These are phyloP conservation scores for Drosophila peninsularis DNA, from an alignment of 2,888 invertebrate species.

Conservation along the genomic window DNA sequence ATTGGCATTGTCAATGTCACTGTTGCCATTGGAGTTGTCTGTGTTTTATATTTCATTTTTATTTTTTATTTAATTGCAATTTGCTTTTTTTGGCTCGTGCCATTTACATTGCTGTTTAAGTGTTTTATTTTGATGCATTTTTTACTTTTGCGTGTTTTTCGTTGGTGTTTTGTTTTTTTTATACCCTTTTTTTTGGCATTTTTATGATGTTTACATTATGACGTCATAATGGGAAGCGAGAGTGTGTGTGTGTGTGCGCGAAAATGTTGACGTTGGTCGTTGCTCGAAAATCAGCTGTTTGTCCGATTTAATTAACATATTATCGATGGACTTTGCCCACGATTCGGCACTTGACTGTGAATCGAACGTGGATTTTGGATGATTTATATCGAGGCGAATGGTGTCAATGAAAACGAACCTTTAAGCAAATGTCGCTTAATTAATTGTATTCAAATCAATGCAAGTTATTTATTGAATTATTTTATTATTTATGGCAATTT, in stretches of 20 bases:
- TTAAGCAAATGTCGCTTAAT: background rate
- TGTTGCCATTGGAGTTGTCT: constrained; percentile 55
- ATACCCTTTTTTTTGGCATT: constrained; percentile 59
- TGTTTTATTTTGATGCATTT: constrained; percentile 37
- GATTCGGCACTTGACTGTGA: constrained; percentile 2
- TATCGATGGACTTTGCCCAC: constrained; percentile 54
- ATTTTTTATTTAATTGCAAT: constrained; percentile 76
- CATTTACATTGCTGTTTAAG: constrained; percentile 66
- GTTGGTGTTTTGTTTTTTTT: constrained; percentile 27
- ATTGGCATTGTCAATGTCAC: constrained; percentile 82
- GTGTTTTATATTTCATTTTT: constrained; percentile 63
- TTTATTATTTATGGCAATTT: too few species aligned
- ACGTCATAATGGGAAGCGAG: constrained; percentile 59
- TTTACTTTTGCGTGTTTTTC: constrained; percentile 24
- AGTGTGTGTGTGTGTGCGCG: constrained; percentile 26
- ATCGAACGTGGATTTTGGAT: constrained; percentile 6
- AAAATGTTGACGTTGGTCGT: constrained; percentile 50
- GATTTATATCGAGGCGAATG: constrained; percentile 5
- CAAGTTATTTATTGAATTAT: too few species aligned
- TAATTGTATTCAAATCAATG: too few species aligned
- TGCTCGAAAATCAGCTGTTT: constrained; percentile 71
- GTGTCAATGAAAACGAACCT: background rate
- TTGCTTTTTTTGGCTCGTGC: constrained; percentile 60
- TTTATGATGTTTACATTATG: constrained; percentile 79
- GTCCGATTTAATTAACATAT: constrained; percentile 63